Conservation (phyloP, 1,140 invertebrate genomes). For the Rhopalosiphum padi region DNA sequence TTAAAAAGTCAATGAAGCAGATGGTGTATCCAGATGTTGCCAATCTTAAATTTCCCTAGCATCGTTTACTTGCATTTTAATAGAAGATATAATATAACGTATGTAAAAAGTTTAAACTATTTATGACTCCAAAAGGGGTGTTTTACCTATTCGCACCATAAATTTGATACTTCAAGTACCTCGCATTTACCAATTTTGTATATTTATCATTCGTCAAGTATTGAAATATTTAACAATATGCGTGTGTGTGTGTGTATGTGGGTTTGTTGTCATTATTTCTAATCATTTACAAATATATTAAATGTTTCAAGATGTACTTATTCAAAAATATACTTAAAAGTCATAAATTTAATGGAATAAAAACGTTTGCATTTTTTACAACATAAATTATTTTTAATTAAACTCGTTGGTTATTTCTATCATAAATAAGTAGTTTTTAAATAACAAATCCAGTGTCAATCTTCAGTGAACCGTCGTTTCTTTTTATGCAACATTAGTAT, state of each 20-base stretch:
- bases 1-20: conserved; percentile 42
- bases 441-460: background rate
- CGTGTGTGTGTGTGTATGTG: too few relatives aligned
- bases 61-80: background rate
- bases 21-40: conserved; percentile 36
- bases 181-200: background rate
- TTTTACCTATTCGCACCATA: background rate
- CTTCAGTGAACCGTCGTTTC: background rate
- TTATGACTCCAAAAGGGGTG: background rate
- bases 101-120: background rate
- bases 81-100: background rate
- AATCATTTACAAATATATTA: too few relatives aligned
- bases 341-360: background rate
- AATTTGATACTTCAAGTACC: background rate
- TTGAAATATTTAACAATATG: background rate
- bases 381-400: background rate
- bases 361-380: background rate
- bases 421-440: background rate
- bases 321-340: background rate
- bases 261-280: too few relatives aligned
- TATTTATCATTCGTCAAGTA: background rate
- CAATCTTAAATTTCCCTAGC: background rate
- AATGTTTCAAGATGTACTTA: too few relatives aligned
- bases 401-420: too few relatives aligned
- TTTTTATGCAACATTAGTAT: background rate